Evolutionary conservation across 2,888 invertebrate genomes (phyloP), one percentile per base, ranked within the genome.

Genomic region (Oligia latruncula): DNA sequence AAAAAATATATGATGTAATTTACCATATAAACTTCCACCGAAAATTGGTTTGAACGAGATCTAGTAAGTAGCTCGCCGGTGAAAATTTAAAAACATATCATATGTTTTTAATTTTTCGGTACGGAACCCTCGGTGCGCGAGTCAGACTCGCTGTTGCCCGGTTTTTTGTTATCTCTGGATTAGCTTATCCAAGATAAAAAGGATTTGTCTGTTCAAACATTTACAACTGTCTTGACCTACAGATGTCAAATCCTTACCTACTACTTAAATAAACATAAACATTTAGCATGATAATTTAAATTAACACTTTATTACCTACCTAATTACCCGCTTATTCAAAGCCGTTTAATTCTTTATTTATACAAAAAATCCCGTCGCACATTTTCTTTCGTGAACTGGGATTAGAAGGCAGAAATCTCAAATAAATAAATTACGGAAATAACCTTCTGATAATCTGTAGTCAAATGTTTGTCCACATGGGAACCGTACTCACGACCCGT

Each of bases 391-490:
- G 11, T n/a, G 8, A 58, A n/a, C 35, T 76, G 23, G 4, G 29
- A 11, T 75, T 52, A 70, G 4, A 35, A 13, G 4, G 4, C 4
- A 23, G 23, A 65, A 43, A 78, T 65, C 15, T 52, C 20, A n/a
- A 4, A 62, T 40, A 3, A 3, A n/a, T 3, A 35, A 35, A 35
- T 20, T 6, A 58, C 11, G 2, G 6, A 74, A 23, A 8, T 11
- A 17, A 35, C 23, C n/a, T 29, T 71, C 5, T 13, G 49, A 40
- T 74, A 60, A 74, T 60, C 60, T 35, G 13, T 74, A n/a, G 23
- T 58, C 55, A 77, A 55, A 77, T 65, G 17, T 60, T 75, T n/a
- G 23, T 46, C 29, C 23, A 77, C n/a, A 43, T n/a, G 13, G 3
- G 4, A 58, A 17, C 66, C 35, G 13, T 46, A 65, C 15, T 66